Base-by-base conservation (phyloP, 2,888 invertebrate species). In the Horisme vitalbata region DNA sequence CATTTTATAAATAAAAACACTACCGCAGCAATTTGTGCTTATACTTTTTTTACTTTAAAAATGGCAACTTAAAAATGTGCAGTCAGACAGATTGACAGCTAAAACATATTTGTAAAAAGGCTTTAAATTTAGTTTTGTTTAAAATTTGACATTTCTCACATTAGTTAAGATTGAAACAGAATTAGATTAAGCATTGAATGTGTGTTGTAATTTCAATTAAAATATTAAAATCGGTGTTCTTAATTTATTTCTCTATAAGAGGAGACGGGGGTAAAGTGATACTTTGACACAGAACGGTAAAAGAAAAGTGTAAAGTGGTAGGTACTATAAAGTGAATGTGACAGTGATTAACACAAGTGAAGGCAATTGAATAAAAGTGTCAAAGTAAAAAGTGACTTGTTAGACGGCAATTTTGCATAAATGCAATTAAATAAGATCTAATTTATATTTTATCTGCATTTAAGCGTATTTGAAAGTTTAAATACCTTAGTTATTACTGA, bases 391-490 rank as follows among this genome's bases (percentile, higher is more conserved):
- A 7, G 18, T 15, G 38, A 43, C 30, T 9, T 8, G n/a, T 23
- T 6, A n/a, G 10, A 14, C 18, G 5, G 21, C 13, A 10, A 34
- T 20, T 37, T 38, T 20, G 35, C 31, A 21, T 43, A 32, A 37
- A 26, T 35, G 38, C 30, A 31, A 41, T 30, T 44, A 35, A 27
- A 13, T 48, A 43, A 43, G 34, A 48, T 44, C 27, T 44, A 32
- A 39, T 49, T 44, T 44, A 44, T 39, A 44, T 34, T 23, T 39
- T 39, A 31, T 32, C 48, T 43, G 43, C 43, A 44, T 48, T 49
- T 44, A 36, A 45, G 49, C 49, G 44, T 49, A 18, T 44, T 38
- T 39, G 24, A 38, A 43, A 41, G 36, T 33, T 34, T 8, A 13
- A 41, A 18, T 15, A 34, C 33, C 34, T 45, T 12, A 4, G 14